A percentile compares a stretch with the other conserved stretches of the same genome.
Conservation (phyloP, 2,113 vertebrate genomes). For the Protomyctophum bolini region DNA sequence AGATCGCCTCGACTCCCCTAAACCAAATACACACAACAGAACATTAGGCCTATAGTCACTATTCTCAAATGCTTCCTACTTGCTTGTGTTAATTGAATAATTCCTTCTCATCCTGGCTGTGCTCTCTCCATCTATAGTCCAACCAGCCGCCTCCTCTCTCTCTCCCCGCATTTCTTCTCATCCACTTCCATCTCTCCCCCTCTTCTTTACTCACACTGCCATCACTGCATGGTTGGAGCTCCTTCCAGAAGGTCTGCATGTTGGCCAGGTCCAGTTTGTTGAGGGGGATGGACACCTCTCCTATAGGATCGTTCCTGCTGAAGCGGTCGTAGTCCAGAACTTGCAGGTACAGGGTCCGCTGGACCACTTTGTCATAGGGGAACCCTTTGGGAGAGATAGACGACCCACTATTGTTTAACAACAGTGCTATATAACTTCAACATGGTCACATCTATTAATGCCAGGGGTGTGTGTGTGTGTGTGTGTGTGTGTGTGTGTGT, state of each 20-base stretch:
- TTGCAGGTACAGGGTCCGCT: constrained; percentile 95
- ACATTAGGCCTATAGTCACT: too few relatives aligned
- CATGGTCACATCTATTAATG: too few relatives aligned
- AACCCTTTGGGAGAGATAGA: constrained; percentile 81
- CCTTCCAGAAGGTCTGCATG: constrained; percentile 99
- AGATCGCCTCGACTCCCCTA: constrained; percentile 97
- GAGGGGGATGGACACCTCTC: constrained; percentile 96
- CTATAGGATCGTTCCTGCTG: constrained; percentile 97
- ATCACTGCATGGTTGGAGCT: constrained; percentile 98
- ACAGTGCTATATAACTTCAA: too few relatives aligned
- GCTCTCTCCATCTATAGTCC: constrained; percentile 46
- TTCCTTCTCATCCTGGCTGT: constrained; percentile 25
- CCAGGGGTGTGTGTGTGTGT: too few relatives aligned
- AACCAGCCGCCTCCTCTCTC: constrained; percentile 47
- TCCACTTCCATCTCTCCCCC: background rate
- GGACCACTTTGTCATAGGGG: constrained; percentile 97
- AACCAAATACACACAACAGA: constrained; percentile 29
- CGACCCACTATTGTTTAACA: background rate
- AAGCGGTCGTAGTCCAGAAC: constrained; percentile 98
- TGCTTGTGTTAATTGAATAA: background rate
- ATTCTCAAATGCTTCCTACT: constrained; percentile 7
- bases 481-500: too few relatives aligned
- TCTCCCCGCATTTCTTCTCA: background rate
- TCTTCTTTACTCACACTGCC: constrained; percentile 89
- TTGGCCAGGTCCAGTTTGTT: constrained; percentile 97